A percentile compares a stretch with the other conserved stretches of the same genome.
phyloP scores from a whole-genome alignment of 2,888 invertebrate genomes.

The Elysia crispata region DNA sequence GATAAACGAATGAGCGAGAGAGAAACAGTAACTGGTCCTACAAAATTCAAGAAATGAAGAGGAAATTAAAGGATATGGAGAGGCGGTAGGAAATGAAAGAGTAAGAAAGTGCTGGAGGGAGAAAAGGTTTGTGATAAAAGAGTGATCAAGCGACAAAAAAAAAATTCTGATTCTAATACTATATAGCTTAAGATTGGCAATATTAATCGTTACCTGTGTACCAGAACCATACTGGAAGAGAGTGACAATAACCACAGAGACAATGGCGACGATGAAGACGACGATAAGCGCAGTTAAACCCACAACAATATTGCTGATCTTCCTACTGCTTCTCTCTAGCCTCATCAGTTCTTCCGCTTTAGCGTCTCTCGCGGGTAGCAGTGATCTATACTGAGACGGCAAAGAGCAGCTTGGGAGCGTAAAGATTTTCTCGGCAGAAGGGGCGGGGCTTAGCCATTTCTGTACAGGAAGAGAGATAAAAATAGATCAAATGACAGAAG shows the following conservation, averaged over 20 bases:
- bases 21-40: no score
- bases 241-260: conserved; percentile 6
- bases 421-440: background rate
- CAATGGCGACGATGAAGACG: conserved; percentile 24
- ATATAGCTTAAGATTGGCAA: no score
- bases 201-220: no score
- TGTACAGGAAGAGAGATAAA: background rate
- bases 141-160: no score
- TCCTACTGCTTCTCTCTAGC: conserved; percentile 15
- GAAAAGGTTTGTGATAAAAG: no score
- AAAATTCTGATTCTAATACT: no score
- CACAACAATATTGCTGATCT: conserved; percentile 2
- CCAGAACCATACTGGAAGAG: background rate
- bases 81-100: no score
- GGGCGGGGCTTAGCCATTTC: background rate
- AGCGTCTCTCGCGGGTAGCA: conserved; percentile 10
- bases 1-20: no score
- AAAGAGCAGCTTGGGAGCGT: conserved; percentile 25
- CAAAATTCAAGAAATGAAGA: no score
- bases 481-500: conserved; percentile 16
- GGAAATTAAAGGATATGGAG: no score
- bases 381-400: conserved; percentile 30
- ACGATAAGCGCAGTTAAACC: conserved; percentile 2
- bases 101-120: no score
- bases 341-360: background rate